Evolutionary conservation across 2,113 vertebrate genomes (phyloP).

Genomic region (Alethe diademata): DNA sequence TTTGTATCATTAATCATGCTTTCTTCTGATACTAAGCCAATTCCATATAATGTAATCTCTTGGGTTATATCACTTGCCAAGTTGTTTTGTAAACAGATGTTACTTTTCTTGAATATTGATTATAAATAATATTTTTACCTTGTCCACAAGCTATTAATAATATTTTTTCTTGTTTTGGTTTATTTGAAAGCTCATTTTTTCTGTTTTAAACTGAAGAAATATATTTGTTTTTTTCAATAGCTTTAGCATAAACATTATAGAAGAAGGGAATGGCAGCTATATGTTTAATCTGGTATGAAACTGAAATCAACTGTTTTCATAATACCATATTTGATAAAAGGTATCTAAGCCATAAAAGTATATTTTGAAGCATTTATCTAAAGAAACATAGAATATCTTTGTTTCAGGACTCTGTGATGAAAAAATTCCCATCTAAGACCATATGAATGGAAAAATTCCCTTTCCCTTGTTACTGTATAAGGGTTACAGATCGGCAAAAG

Average conservation of each 20-base stretch:
- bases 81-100: not conserved
- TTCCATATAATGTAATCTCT: not conserved
- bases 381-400: not conserved
- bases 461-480: not conserved
- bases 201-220: not conserved
- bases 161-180: not conserved
- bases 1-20: not conserved
- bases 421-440: not conserved
- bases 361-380: not conserved
- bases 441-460: not conserved
- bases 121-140: not conserved
- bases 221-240: not conserved
- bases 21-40: not conserved
- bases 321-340: not conserved
- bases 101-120: not conserved
- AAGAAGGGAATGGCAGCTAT: not conserved
- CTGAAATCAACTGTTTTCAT: not conserved
- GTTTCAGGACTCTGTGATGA: not conserved
- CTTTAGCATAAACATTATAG: not conserved
- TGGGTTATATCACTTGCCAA: not conserved
- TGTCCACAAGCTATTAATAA: not conserved
- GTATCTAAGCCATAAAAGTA: not conserved
- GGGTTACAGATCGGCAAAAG: too few species aligned
- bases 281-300: not conserved
- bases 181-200: not conserved